Base-by-base conservation (phyloP, 2,113 vertebrate species). In the Otocyon megalotis region DNA sequence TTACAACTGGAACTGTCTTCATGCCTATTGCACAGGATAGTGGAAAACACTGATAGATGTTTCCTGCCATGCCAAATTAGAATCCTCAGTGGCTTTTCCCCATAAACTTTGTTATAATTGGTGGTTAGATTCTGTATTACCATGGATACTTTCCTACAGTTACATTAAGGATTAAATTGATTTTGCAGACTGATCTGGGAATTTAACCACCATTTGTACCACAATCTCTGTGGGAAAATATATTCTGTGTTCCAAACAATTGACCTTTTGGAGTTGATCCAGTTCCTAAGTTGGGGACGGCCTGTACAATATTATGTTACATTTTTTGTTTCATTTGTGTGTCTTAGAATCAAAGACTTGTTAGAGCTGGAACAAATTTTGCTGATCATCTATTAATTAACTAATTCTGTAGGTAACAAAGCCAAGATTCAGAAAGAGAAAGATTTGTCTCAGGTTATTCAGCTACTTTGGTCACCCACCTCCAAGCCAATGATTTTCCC, bases 241-340 rank as follows among this genome's bases (percentile, higher is more conserved):
- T 24, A 89, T 89, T 97, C 80, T 90, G 69, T 92, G 79, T 97
- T 93, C 92, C 89, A 93, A 97, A 97, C 96, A 97, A 97, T 96
- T 97, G 95, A 96, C 96, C 96, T 97, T 97, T 97, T 97, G 96
- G 96, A 94, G 85, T 62, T 65, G 69, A 88, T 97, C 92, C 96
- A 98, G 96, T 96, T 95, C 92, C 65, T 95, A 87, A 93, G 17
- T 43, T 92, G 71, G 72, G 90, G 90, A 98, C 92, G 10, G 76
- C 71, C 74, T 98, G 97, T 97, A 96, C 97, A 71, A 82, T 88
- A 93, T 96, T 87, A 82, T 28, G 56, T 96, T 96, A 88, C 84
- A 95, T 96, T 94, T 95, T 97, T n/a, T 14, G 37, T 81, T 96
- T 76, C 43, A 5, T 89, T 80, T 95, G 48, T 96, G 43, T 77